Percentiles rank a stretch among this genome's conserved stretches.
Evolutionary conservation across 2,888 invertebrate genomes (phyloP).

Genomic region (Caenorhabditis doughertyi): DNA sequence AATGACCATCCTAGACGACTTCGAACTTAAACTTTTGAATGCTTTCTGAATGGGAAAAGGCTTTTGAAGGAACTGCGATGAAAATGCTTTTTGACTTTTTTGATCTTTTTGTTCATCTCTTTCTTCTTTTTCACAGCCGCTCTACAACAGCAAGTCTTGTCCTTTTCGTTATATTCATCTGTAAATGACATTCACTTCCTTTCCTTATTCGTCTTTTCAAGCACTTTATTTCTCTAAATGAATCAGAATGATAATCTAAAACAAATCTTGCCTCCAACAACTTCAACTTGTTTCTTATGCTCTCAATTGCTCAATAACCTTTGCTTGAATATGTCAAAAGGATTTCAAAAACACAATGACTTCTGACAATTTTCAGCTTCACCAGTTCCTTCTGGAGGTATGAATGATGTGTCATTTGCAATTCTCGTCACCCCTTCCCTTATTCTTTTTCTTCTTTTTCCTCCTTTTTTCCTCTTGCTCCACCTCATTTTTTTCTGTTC

Average conservation of each 20-base stretch:
- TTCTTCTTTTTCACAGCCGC: background rate
- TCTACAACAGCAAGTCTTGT: background rate
- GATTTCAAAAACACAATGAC: slow-evolving; percentile 5
- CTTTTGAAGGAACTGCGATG: slow-evolving; percentile 19
- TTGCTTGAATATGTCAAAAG: slow-evolving; percentile 15
- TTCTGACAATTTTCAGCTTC: slow-evolving; percentile 54
- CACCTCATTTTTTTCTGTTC: slow-evolving; percentile 49
- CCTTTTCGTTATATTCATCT: background rate
- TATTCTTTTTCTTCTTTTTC: slow-evolving; percentile 18
- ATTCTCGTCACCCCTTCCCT: slow-evolving; percentile 44
- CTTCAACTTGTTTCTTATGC: background rate
- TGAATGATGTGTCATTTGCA: slow-evolving; percentile 50
- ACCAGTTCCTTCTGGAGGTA: slow-evolving; percentile 51
- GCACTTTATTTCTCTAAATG: background rate
- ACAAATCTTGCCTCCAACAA: background rate
- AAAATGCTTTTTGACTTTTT: slow-evolving; percentile 32
- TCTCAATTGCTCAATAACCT: background rate
- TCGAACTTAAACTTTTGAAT: slow-evolving; percentile 39
- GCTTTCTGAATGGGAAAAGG: slow-evolving; percentile 20
- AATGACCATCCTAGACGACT: slow-evolving; percentile 2
- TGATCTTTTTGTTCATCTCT: slow-evolving; percentile 3
- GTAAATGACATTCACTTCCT: slow-evolving; percentile 35
- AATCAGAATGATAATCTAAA: background rate
- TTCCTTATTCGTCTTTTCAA: background rate
- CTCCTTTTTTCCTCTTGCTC: slow-evolving; percentile 5